phyloP scores from a whole-genome alignment of 2,113 vertebrate genomes.

The Osmerus eperlanus region DNA sequence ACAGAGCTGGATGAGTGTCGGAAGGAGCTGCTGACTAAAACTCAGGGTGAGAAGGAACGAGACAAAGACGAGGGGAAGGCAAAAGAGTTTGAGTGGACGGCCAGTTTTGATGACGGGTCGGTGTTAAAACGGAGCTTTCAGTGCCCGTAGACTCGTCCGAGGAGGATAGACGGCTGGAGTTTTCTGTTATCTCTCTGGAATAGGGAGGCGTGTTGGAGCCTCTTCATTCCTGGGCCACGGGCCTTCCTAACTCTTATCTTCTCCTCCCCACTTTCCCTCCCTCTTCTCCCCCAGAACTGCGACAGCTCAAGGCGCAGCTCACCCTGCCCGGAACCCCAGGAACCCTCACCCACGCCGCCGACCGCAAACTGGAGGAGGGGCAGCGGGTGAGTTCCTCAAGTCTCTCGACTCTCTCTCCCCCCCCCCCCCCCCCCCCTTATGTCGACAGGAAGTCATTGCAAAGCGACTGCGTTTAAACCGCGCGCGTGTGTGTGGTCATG shows the following conservation, averaged over 20 bases:
- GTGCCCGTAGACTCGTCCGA: too few relatives aligned
- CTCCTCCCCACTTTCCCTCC: background rate
- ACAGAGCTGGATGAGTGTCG: constrained; percentile 77
- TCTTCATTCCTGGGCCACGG: too few relatives aligned
- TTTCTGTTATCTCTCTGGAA: too few relatives aligned
- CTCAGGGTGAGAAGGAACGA: constrained; percentile 63
- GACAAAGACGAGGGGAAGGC: background rate
- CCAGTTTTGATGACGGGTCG: too few relatives aligned
- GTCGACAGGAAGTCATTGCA: background rate
- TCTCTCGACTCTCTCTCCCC: too few relatives aligned
- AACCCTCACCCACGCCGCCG: constrained; percentile 74
- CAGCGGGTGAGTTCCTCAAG: constrained; percentile 77
- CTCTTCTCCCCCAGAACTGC: constrained; percentile 72
- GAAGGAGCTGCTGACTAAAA: constrained; percentile 66
- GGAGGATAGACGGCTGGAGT: too few relatives aligned
- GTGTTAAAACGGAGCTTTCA: too few relatives aligned
- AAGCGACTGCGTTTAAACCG: fast-evolving
- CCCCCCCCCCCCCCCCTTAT: too few relatives aligned
- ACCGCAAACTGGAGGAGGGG: constrained; percentile 88
- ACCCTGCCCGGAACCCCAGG: constrained; percentile 72
- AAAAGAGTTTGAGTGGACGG: too few relatives aligned
- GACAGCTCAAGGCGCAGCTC: constrained; percentile 75
- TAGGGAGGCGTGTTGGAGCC: background rate
- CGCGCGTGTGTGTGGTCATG: background rate
- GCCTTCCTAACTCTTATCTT: background rate